Evolutionary conservation across 37 sponge, comb jelly and placozoan genomes (phyloP), one percentile per base, ranked within the genome.

Genomic region (Geodia barretti): DNA sequence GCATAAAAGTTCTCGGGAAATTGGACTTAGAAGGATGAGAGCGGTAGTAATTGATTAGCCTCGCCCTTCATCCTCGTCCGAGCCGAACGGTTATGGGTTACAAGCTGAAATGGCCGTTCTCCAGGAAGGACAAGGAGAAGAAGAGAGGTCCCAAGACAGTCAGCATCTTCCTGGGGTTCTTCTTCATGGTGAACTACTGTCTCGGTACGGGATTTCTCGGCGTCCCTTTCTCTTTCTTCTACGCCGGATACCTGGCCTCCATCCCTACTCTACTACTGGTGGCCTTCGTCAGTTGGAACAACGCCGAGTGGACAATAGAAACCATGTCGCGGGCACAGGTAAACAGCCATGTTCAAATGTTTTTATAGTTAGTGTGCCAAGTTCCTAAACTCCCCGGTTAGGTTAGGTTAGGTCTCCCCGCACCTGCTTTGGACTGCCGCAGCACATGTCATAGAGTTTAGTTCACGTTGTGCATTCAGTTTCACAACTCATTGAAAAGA

Each of bases 291-390:
- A 83, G 71, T 62, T 89, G 87, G 84, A 63, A 74, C 58, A 76
- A 66, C 9, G 87, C 91, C 60, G 76, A 39, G 41, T 93, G 87
- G 84, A 40, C 39, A 23, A 59, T 93, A 24, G 94, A 93, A 43
- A 68, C 68, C 17, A 93, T 93, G 94, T 83, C 94, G 0, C 77
- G 94, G 82, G 91, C 91, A 39, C 91, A 93, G 87, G 94, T 93
- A 35, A 63, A 82, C 2, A 32, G n/a, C n/a, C n/a, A n/a, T n/a
- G n/a, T n/a, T n/a, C n/a, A n/a, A n/a, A n/a, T n/a, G n/a, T n/a
- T n/a, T n/a, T n/a, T n/a, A n/a, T n/a, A n/a, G n/a, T n/a, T n/a
- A n/a, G n/a, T n/a, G n/a, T n/a, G n/a, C n/a, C n/a, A n/a, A n/a
- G n/a, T n/a, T n/a, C n/a, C n/a, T n/a, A n/a, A n/a, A n/a, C n/a